Conservation (phyloP, 1,140 invertebrate genomes). For the Acromyrmex charruanus region DNA sequence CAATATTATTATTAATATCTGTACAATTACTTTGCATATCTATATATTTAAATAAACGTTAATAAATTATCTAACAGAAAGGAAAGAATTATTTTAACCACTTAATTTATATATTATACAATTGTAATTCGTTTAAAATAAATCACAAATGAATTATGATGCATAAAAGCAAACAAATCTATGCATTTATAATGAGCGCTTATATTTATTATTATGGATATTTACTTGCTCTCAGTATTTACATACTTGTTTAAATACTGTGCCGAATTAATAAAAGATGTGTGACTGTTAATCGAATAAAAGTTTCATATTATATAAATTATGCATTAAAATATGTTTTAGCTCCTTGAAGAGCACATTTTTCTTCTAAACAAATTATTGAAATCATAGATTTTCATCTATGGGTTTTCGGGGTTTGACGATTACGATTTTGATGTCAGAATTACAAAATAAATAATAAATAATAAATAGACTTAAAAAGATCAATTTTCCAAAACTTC, state of each 20-base stretch:
- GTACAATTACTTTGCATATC: background rate
- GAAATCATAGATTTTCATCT: no score
- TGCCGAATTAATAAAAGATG: conserved; percentile 8
- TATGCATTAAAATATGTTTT: no score
- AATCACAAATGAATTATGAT: conserved; percentile 26
- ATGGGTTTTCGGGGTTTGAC: no score
- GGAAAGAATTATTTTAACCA: background rate
- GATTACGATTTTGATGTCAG: no score
- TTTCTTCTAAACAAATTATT: no score
- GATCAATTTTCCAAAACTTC: no score
- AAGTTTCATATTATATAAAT: background rate
- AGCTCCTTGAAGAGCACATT: no score
- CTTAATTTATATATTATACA: background rate
- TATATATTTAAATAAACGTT: background rate
- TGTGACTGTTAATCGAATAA: conserved; percentile 16
- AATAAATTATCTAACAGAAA: background rate
- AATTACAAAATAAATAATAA: no score
- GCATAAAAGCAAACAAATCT: conserved; percentile 32
- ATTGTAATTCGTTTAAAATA: conserved; percentile 22
- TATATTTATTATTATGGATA: conserved; percentile 31
- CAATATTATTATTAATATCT: background rate
- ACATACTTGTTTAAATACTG: conserved; percentile 17
- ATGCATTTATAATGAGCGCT: conserved; percentile 28
- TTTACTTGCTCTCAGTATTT: conserved; percentile 38
- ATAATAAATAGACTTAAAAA: no score